Percentiles rank a stretch among this genome's conserved stretches.
phyloP scores from a whole-genome alignment of 2,888 invertebrate genomes.

The Rhagium mordax region DNA sequence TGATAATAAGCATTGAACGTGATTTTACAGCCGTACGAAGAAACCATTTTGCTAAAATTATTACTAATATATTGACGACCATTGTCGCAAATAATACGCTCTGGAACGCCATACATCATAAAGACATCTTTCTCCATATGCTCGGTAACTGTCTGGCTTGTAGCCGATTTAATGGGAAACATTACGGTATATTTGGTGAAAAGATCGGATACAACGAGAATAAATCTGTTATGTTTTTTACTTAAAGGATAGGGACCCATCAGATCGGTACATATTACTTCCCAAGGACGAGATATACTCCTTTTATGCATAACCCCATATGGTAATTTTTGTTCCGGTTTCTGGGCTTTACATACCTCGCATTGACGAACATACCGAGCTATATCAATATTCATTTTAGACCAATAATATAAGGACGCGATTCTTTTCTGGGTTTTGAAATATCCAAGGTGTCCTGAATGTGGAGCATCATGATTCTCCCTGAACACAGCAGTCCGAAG shows the following conservation, averaged over 20 bases:
- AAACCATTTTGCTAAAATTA: slow-evolving; percentile 28
- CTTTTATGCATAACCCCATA: slow-evolving; percentile 30
- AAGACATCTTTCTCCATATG: slow-evolving; percentile 38
- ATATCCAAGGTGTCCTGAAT: slow-evolving; percentile 21
- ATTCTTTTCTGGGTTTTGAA: slow-evolving; percentile 33
- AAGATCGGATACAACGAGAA: slow-evolving; percentile 29
- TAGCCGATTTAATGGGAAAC: slow-evolving; percentile 9
- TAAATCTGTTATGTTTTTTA: slow-evolving; percentile 15
- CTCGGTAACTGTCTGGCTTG: neutral
- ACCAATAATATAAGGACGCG: slow-evolving; percentile 29
- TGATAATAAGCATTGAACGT: slow-evolving; percentile 52
- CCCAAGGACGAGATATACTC: slow-evolving; percentile 26
- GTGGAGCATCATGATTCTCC: slow-evolving; percentile 22
- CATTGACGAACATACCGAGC: slow-evolving; percentile 25
- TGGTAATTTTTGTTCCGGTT: slow-evolving; percentile 32
- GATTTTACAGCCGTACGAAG: slow-evolving; percentile 42
- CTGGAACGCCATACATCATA: slow-evolving; percentile 45
- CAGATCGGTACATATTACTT: slow-evolving; percentile 34
- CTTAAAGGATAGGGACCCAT: slow-evolving; percentile 36
- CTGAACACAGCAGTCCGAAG: slow-evolving; percentile 10
- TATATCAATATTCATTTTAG: slow-evolving; percentile 24
- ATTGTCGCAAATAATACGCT: slow-evolving; percentile 47
- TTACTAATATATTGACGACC: slow-evolving; percentile 38
- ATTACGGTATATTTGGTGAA: slow-evolving; percentile 27
- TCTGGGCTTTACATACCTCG: slow-evolving; percentile 32